Evolutionary conservation across 1,140 invertebrate species (phyloP).

Genomic region (Bactericera cockerelli): DNA sequence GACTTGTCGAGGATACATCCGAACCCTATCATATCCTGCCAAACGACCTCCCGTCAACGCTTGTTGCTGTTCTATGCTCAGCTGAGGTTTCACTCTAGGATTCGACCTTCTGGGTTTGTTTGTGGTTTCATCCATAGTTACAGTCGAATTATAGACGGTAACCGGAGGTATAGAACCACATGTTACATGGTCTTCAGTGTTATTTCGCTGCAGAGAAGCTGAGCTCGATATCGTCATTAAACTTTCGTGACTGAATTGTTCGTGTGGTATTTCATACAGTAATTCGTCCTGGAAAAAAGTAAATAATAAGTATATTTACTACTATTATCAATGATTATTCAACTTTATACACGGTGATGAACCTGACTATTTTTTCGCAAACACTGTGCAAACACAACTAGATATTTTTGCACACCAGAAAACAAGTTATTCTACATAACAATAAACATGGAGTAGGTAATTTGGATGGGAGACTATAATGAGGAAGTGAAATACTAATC

Average conservation of each 20-base stretch:
- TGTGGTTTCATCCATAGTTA: background rate
- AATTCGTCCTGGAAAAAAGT: background rate
- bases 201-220: conserved; percentile 1
- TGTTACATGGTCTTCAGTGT: background rate
- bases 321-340: too few species aligned
- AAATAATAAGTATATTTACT: too few species aligned
- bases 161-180: background rate
- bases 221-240: background rate
- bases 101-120: background rate
- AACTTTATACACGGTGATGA: too few species aligned
- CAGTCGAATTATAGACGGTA: background rate
- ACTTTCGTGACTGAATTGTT: conserved; percentile 7
- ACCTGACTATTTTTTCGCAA: too few species aligned
- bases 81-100: background rate
- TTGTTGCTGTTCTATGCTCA: conserved; percentile 2
- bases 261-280: conserved; percentile 5
- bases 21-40: background rate
- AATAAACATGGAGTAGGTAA: too few species aligned
- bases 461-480: too few species aligned
- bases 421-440: too few species aligned
- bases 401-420: too few species aligned
- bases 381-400: too few species aligned
- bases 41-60: background rate
- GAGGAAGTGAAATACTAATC: too few species aligned
- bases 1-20: too few species aligned